Evolutionary conservation across 2,888 invertebrate genomes (phyloP), one percentile per base, ranked within the genome.

Genomic region (Augochlorella aurata): DNA sequence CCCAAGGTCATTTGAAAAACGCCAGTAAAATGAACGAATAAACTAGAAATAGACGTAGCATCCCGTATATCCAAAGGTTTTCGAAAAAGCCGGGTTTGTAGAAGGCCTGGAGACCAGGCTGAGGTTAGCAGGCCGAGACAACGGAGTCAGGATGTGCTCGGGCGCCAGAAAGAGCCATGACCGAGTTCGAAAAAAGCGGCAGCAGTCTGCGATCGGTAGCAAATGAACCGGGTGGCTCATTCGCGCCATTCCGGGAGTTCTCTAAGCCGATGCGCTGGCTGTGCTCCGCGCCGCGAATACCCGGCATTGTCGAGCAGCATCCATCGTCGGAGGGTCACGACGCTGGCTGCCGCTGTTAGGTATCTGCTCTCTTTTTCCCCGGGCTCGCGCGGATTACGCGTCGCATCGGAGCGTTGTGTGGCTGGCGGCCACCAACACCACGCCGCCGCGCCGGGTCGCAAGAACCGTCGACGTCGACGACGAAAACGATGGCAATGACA

Each of bases 311-410:
- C 83, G 74, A 63, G 89, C 89, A 90, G 89, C 90, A 90, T 90
- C 91, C 91, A 92, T 90, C 90, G 90, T 89, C 87, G 79, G 74
- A 77, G 86, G 89, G 87, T 81, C 77, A 81, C 77, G 73, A 38
- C 38, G 38, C 38, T 38, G 38, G 24, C 58, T 58, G 21, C 58
- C 21, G 21, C 58, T 58, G 58, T 58, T 58, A 24, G 58, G 14
- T 58, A 58, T 67, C 79, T 81, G 76, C 81, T 86, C 84, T 87
- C 29, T 16, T 16, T 8, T 29, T 61, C 2, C 77, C 73, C 63
- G 63, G n/a, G 9, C 63, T 65, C 70, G 38, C 50, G 18, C 47
- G 85, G 85, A 86, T 86, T 86, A 85, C 77, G 80, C 82, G 80
- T 18, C 68, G 68, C 52, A 47, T 50, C 71, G 63, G 72, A 65